Evolutionary conservation across 2,888 invertebrate genomes (phyloP), one percentile per base, ranked within the genome.

Genomic region (Idaea biselata): DNA sequence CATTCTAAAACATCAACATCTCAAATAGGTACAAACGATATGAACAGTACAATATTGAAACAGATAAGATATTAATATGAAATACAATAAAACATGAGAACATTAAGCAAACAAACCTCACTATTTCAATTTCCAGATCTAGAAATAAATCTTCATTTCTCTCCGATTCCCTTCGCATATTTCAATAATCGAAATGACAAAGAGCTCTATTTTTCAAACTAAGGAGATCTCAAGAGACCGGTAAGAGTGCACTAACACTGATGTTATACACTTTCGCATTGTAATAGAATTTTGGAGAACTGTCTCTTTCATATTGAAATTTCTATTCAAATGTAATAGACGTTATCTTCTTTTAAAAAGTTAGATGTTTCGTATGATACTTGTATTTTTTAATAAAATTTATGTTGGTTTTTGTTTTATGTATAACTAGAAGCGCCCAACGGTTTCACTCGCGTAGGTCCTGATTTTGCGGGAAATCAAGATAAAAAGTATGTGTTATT

Each of bases 181-280:
- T 74, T 75, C 73, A 75, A 73, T 76, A 73, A 74, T 69, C 69
- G 68, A 73, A 69, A 73, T 72, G 76, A 75, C 72, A 75, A 73
- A 73, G 71, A 72, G 68, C 63, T 68, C 67, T 65, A 69, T 71
- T 66, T 67, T 68, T 69, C 68, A 67, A 55, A 62, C 57, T 58
- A 56, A 58, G 59, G 58, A 65, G 60, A 65, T 69, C 73, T 69
- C 72, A 17, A 18, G 73, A 69, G 73, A 71, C 63, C 66, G 68
- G 68, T 62, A 66, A 55, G 68, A 68, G 44, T 44, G 59, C 60
- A 61, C 61, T 61, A 61, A 62, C 62, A 54, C 16, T 59, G 57
- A 44, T 62, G 59, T 62, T 62, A 16, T 44, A 59, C 57, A 44
- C 44, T 44, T 44, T 44, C 44, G 11, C 44, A 44, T 44, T 56